These are phyloP conservation scores for Gnathonemus echidnorhynchus DNA, from an alignment of 2,113 vertebrate genomes.

Conservation along the genomic window DNA sequence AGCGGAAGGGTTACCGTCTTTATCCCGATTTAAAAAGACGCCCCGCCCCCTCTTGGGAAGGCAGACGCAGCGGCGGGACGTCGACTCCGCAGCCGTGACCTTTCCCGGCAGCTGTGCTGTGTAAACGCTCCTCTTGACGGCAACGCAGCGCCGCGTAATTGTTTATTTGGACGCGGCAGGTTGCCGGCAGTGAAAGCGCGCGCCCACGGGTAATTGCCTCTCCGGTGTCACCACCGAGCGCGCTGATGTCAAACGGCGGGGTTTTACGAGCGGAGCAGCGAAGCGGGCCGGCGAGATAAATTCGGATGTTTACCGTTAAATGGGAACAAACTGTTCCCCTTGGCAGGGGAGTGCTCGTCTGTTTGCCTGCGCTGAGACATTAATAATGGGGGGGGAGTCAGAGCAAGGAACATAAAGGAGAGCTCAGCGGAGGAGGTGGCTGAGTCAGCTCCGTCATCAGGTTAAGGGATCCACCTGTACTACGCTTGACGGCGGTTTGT, in stretches of 20 bases:
- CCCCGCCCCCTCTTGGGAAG: neutral
- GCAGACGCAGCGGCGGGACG: neutral
- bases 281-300: slow-evolving; percentile 60
- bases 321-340: slow-evolving; percentile 62
- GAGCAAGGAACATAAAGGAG: neutral
- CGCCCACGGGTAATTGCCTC: slow-evolving; percentile 17
- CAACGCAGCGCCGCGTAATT: slow-evolving; percentile 13
- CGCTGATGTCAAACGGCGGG: slow-evolving; percentile 19
- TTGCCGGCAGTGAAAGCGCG: slow-evolving; percentile 22
- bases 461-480: neutral
- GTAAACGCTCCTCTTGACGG: neutral
- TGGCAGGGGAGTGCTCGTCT: slow-evolving; percentile 60
- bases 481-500: neutral
- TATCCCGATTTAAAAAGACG: neutral
- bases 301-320: slow-evolving; percentile 61
- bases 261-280: slow-evolving; percentile 31
- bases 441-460: neutral
- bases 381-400: neutral
- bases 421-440: neutral
- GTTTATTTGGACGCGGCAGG: slow-evolving; percentile 25
- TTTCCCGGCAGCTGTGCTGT: slow-evolving; percentile 11
- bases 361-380: slow-evolving; percentile 33
- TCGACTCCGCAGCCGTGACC: slow-evolving; percentile 15
- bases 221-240: slow-evolving; percentile 19
- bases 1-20: neutral